phyloP scores from a whole-genome alignment of 2,888 invertebrate genomes.

The Enchytraeus crypticus region DNA sequence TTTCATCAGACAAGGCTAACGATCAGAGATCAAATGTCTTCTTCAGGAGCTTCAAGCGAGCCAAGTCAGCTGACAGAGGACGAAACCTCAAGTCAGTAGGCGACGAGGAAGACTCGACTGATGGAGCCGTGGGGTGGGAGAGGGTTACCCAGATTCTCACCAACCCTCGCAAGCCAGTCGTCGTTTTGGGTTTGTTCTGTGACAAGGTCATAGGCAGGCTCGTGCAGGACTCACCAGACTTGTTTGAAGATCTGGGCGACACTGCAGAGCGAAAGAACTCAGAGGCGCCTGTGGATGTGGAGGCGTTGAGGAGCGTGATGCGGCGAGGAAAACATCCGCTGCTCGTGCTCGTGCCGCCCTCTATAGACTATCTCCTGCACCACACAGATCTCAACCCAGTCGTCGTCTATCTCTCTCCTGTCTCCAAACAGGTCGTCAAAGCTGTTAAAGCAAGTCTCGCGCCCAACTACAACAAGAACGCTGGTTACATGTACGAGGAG shows the following conservation, averaged over 20 bases:
- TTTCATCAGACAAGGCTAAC: constrained; percentile 1
- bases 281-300: constrained; percentile 11
- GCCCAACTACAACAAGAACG: constrained; percentile 22
- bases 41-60: constrained; percentile 21
- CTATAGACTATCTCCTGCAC: constrained; percentile 19
- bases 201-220: constrained; percentile 23
- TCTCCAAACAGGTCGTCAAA: constrained; percentile 24
- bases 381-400: constrained; percentile 26
- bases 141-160: constrained; percentile 18
- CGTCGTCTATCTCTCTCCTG: constrained; percentile 26
- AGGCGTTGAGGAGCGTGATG: constrained; percentile 17
- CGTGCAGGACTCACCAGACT: constrained; percentile 18
- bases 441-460: constrained; percentile 19
- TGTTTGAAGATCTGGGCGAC: constrained; percentile 9
- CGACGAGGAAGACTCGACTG: neutral
- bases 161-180: constrained; percentile 19
- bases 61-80: constrained; percentile 26
- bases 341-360: constrained; percentile 21
- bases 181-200: constrained; percentile 28
- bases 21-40: constrained; percentile 19
- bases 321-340: constrained; percentile 22
- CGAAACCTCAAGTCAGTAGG: neutral
- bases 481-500: constrained; percentile 23
- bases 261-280: neutral
- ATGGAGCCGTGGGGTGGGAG: constrained; percentile 21